A percentile compares a stretch with the other conserved stretches of the same genome.
Evolutionary conservation across 2,113 vertebrate genomes (phyloP).

Genomic region (Physeter macrocephalus): DNA sequence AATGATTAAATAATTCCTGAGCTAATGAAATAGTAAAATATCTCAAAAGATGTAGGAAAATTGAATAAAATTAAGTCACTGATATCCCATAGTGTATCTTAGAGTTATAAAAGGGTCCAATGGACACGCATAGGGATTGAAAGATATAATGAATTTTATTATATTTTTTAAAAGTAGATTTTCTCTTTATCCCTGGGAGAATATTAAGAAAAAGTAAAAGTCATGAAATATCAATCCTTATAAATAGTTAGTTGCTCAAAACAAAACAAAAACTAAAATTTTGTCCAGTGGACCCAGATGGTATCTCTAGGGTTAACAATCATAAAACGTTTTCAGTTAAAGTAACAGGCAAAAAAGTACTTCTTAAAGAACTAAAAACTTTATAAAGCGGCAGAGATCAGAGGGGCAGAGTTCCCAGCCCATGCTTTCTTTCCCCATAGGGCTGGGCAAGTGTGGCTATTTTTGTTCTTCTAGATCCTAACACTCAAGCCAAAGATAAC

Average conservation of each 20-base stretch:
- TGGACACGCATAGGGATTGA: background rate
- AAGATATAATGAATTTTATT: background rate
- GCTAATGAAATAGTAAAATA: conserved; percentile 17
- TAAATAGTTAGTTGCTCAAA: background rate
- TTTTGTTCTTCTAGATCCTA: background rate
- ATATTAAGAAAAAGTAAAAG: background rate
- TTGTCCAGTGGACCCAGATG: background rate
- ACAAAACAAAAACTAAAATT: background rate
- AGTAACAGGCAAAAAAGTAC: background rate
- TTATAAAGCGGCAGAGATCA: background rate
- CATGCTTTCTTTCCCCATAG: background rate
- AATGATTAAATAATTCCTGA: conserved; percentile 10
- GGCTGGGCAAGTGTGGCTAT: background rate
- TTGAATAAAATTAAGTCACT: background rate
- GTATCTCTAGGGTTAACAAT: background rate
- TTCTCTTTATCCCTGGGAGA: conserved; percentile 9
- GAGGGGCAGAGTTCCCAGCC: background rate
- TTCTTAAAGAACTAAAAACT: background rate
- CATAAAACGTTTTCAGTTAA: background rate
- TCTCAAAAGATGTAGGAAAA: background rate
- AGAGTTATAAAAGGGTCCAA: conserved; percentile 20
- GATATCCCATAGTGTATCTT: background rate
- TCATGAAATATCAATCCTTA: background rate
- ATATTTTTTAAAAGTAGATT: conserved; percentile 11
- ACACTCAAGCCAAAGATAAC: background rate